Evolutionary conservation across 2,797 vertebrate genomes (phyloP).

Genomic region (Sebastes vulpes): DNA sequence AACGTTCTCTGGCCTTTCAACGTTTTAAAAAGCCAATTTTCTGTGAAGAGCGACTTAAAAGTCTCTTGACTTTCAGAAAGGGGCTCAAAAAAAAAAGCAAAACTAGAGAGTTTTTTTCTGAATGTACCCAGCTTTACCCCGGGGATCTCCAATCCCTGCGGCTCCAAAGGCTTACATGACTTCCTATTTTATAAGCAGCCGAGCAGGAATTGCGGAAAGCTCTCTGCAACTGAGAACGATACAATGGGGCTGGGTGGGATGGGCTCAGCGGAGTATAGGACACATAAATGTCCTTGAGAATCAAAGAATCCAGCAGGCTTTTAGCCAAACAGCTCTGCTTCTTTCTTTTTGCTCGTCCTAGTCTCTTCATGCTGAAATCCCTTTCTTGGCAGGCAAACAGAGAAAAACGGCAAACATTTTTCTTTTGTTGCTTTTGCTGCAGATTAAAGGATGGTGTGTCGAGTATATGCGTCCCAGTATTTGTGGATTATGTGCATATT

Average conservation of each 20-base stretch:
- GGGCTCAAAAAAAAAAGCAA: slow-evolving; percentile 17
- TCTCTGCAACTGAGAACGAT: slow-evolving; percentile 33
- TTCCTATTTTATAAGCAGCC: slow-evolving; percentile 65
- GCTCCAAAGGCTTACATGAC: slow-evolving; percentile 62
- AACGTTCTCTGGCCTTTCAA: slow-evolving; percentile 25
- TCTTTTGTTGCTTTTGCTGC: slow-evolving; percentile 43
- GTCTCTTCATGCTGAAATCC: slow-evolving; percentile 58
- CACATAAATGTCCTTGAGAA: slow-evolving; percentile 71
- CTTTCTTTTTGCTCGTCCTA: slow-evolving; percentile 29
- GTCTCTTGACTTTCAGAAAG: slow-evolving; percentile 48
- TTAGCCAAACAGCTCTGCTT: slow-evolving; percentile 43
- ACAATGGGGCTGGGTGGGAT: slow-evolving; percentile 40
- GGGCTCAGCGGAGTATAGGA: slow-evolving; percentile 43
- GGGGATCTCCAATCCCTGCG: slow-evolving; percentile 47
- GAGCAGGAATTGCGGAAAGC: slow-evolving; percentile 52
- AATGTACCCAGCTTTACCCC: slow-evolving; percentile 49
- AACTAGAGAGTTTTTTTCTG: slow-evolving; percentile 38
- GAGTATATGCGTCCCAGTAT: neutral
- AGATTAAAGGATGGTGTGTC: slow-evolving; percentile 33
- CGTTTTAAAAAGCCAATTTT: slow-evolving; percentile 39
- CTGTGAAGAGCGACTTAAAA: slow-evolving; percentile 45
- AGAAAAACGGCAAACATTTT: slow-evolving; percentile 38
- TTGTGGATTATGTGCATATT: neutral
- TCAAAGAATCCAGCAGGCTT: slow-evolving; percentile 60
- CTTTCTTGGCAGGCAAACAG: slow-evolving; percentile 55